phyloP scores from a whole-genome alignment of 2,888 invertebrate species.

The Graphium colonna region DNA sequence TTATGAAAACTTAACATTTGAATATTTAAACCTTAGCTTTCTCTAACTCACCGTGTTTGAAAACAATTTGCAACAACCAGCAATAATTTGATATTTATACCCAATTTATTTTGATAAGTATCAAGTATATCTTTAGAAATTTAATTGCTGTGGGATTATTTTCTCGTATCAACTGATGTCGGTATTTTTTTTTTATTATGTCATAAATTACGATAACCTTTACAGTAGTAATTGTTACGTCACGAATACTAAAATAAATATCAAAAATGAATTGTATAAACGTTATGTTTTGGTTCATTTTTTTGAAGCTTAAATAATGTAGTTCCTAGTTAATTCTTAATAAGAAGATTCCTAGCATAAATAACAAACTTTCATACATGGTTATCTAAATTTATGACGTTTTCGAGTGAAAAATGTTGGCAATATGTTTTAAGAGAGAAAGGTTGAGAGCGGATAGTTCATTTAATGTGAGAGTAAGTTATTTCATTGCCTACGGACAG shows the following conservation, averaged over 20 bases:
- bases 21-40: no score
- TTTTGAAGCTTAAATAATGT: neutral
- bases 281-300: no score
- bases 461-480: no score
- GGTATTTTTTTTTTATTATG: conserved; percentile 8
- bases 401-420: no score
- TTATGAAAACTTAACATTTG: no score
- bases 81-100: conserved; percentile 20
- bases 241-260: neutral
- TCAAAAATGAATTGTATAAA: neutral
- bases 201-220: conserved; percentile 12
- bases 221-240: conserved; percentile 10
- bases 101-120: conserved; percentile 14
- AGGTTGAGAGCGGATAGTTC: no score
- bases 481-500: no score
- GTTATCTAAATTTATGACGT: no score
- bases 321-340: neutral
- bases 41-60: conserved; percentile 25
- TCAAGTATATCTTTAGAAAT: conserved; percentile 8
- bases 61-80: conserved; percentile 2
- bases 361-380: no score
- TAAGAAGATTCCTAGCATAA: neutral
- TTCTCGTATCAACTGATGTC: conserved; percentile 11
- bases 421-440: no score
- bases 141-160: conserved; percentile 10